Conservation (phyloP, 2,113 vertebrate genomes). For the Dendrocopos noguchii region DNA sequence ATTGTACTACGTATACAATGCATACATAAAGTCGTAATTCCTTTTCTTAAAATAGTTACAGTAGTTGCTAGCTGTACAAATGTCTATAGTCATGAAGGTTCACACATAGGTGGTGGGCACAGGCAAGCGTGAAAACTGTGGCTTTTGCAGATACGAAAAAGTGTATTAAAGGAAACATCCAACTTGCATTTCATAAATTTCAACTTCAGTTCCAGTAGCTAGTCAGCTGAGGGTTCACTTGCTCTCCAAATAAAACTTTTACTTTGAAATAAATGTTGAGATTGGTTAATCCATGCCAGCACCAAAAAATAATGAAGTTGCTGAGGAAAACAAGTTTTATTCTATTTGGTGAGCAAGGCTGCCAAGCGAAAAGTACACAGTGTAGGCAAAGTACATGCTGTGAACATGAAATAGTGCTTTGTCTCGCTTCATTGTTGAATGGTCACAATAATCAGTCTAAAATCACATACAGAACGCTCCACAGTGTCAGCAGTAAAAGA, state of each 20-base stretch:
- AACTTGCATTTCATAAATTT: neutral
- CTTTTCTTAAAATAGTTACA: neutral
- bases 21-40: neutral
- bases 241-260: neutral
- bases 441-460: slow-evolving; percentile 32
- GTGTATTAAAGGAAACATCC: neutral
- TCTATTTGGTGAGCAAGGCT: neutral
- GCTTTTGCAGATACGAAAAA: neutral
- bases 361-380: neutral
- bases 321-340: neutral
- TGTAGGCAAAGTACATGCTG: neutral
- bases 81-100: neutral
- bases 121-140: neutral
- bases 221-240: neutral
- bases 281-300: neutral
- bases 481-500: slow-evolving; percentile 33
- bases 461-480: slow-evolving; percentile 18
- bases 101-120: neutral
- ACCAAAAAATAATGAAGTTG: neutral
- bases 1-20: neutral
- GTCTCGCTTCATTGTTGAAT: slow-evolving; percentile 3
- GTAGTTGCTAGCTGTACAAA: neutral
- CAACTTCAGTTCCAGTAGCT: neutral
- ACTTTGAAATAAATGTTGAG: neutral
- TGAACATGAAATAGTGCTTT: slow-evolving; percentile 6